phyloP scores from a whole-genome alignment of 1,140 invertebrate genomes.

The Bombus confusus region DNA sequence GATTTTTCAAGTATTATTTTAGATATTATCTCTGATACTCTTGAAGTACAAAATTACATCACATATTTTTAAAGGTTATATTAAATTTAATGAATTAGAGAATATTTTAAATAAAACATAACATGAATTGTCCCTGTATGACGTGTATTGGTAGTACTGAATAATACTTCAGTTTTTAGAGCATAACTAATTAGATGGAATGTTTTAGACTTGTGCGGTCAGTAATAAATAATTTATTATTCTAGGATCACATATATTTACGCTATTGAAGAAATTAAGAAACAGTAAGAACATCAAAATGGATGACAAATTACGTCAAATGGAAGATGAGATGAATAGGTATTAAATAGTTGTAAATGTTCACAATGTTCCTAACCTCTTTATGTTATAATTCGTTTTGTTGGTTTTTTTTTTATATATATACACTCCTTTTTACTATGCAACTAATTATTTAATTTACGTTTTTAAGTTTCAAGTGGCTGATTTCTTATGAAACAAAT shows the following conservation, averaged over 20 bases:
- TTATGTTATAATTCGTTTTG: neutral
- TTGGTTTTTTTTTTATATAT: neutral
- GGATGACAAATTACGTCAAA: conserved; percentile 85
- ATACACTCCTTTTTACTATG: neutral
- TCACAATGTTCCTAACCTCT: conserved; percentile 19
- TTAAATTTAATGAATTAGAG: neutral
- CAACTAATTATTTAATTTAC: neutral
- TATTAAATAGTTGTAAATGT: conserved; percentile 70
- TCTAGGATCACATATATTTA: conserved; percentile 15
- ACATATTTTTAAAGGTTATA: neutral
- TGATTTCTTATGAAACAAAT: conserved; percentile 20
- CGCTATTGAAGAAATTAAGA: conserved; percentile 46
- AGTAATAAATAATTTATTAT: neutral
- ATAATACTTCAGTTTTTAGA: neutral
- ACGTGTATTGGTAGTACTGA: neutral
- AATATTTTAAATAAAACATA: neutral
- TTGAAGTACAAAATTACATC: neutral
- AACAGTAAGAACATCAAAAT: conserved; percentile 65
- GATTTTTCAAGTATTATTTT: neutral
- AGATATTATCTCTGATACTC: neutral
- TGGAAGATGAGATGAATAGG: conserved; percentile 94
- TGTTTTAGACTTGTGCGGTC: neutral
- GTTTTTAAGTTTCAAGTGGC: neutral
- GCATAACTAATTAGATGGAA: neutral
- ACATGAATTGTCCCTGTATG: neutral